phyloP scores from a whole-genome alignment of 2,888 invertebrate species.

The Folsomia candida region DNA sequence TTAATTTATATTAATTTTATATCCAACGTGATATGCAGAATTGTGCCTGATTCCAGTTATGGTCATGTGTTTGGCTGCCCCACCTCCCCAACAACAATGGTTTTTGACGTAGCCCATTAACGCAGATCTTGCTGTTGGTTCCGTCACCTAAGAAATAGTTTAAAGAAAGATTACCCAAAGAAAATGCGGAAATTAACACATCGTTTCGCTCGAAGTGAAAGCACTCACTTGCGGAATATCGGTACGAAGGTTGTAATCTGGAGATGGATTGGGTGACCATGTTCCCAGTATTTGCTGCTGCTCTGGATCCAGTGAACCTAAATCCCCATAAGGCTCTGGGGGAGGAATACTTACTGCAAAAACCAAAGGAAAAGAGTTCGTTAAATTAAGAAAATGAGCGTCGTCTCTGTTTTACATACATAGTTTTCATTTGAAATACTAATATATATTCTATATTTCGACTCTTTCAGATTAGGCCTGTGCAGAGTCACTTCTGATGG shows the following conservation, averaged over 20 bases:
- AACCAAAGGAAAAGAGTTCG: not conserved
- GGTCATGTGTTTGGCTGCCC: conserved; percentile 56
- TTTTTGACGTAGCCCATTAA: conserved; percentile 55
- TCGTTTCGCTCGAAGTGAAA: too few relatives aligned
- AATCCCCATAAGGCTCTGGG: conserved; percentile 46
- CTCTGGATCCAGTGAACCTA: conserved; percentile 34
- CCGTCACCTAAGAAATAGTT: conserved; percentile 37
- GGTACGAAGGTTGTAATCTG: conserved; percentile 36
- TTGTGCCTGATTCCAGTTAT: conserved; percentile 57
- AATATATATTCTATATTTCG: too few relatives aligned
- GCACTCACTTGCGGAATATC: conserved; percentile 42
- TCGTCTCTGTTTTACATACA: too few relatives aligned
- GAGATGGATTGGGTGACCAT: conserved; percentile 33
- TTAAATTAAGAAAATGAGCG: too few relatives aligned
- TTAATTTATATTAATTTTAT: conserved; percentile 15
- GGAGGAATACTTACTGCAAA: conserved; percentile 51
- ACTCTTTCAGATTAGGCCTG: too few relatives aligned
- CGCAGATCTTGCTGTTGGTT: conserved; percentile 55
- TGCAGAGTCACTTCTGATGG: too few relatives aligned
- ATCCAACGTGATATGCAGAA: conserved; percentile 58
- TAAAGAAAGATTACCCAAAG: not conserved
- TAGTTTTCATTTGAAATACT: too few relatives aligned
- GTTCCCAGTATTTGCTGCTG: conserved; percentile 40
- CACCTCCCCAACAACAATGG: conserved; percentile 59
- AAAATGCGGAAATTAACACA: too few relatives aligned